These are phyloP conservation scores for Sussaba pulchella DNA, from an alignment of 2,888 invertebrate genomes.

Conservation along the genomic window DNA sequence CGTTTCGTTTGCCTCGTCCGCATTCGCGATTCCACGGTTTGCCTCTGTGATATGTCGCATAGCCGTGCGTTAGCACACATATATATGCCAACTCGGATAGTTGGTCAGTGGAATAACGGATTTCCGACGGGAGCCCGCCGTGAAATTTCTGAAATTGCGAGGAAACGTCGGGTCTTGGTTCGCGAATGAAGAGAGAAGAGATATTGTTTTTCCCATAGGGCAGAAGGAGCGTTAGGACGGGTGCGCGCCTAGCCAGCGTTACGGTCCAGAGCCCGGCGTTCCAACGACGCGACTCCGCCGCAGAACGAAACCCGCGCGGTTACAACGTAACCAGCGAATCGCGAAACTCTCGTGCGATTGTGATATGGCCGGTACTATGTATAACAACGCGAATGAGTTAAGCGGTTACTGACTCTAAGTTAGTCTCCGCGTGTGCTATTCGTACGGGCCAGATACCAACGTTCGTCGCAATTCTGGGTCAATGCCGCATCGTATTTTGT, in stretches of 20 bases:
- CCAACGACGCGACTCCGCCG: slow-evolving; percentile 19
- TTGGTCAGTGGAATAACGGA: slow-evolving; percentile 67
- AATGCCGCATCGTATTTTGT: slow-evolving; percentile 71
- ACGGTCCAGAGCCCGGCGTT: slow-evolving; percentile 64
- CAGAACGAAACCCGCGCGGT: no score
- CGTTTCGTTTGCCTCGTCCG: slow-evolving; percentile 18
- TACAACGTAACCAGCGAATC: slow-evolving; percentile 62
- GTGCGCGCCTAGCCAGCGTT: no score
- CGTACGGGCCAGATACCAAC: slow-evolving; percentile 42
- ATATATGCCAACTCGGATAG: slow-evolving; percentile 60
- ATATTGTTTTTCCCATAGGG: slow-evolving; percentile 48
- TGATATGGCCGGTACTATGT: slow-evolving; percentile 48
- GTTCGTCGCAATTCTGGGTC: slow-evolving; percentile 76
- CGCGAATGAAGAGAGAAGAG: background rate
- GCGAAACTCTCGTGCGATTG: slow-evolving; percentile 66
- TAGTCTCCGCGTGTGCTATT: slow-evolving; percentile 19
- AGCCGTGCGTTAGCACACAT: background rate
- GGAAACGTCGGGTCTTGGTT: slow-evolving; percentile 18
- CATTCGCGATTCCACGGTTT: slow-evolving; percentile 7
- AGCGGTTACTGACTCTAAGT: slow-evolving; percentile 80
- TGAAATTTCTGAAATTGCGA: slow-evolving; percentile 51
- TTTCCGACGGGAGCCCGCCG: slow-evolving; percentile 24
- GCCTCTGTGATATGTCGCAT: slow-evolving; percentile 38
- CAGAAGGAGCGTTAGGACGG: background rate
- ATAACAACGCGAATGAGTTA: slow-evolving; percentile 79